Base-by-base conservation (phyloP, 30 jellyfish, hydroid and myxozoan genomes). In the Cassiopea xamachana region DNA sequence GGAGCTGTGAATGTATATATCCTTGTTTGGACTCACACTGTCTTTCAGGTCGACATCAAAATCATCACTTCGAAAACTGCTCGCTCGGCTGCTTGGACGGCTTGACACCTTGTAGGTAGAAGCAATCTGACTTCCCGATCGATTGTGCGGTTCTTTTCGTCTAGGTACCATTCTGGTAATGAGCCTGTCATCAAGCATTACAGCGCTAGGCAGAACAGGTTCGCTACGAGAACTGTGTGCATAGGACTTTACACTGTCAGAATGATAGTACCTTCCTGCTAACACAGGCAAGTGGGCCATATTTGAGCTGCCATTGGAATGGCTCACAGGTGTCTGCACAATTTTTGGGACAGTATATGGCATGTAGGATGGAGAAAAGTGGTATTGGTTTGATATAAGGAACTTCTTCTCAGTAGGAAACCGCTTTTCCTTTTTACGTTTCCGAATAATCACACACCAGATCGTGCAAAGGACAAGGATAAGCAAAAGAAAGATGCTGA, bases 51-150 rank as follows among this genome's bases (percentile, higher is more conserved):
- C 95, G 47, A 43, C 39, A 43, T 87, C 94, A 69, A 48, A 61
- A 45, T 80, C 84, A 10, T 82, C 87, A 70, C 93, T 87, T 69
- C 81, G 77, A 18, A 89, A 44, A 86, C 98, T 94, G 74, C 91
- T 80, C 9, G 83, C 86, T 70, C 98, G 77, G 89, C 98, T 94
- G 74, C 98, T 91, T 45, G 94, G 88, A 2, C 86, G 79, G 60
- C 97, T 92, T 17, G 84, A 46, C 0, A 49, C 67, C 49, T 85
- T 78, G 27, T 46, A 49, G 62, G 16, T 60, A 45, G 64, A 47
- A 17, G 68, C 39, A 8, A 80, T 45, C 60, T 93, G 97, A 85
- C 93, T 81, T 18, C 45, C 80, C 1, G 97, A 78, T 73, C 85
- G 73, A 5, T 14, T 80, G 49, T 64, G 51, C 46, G 80, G 60